Evolutionary conservation across 2,113 vertebrate species (phyloP).

Genomic region (Eudyptes chrysolophus): DNA sequence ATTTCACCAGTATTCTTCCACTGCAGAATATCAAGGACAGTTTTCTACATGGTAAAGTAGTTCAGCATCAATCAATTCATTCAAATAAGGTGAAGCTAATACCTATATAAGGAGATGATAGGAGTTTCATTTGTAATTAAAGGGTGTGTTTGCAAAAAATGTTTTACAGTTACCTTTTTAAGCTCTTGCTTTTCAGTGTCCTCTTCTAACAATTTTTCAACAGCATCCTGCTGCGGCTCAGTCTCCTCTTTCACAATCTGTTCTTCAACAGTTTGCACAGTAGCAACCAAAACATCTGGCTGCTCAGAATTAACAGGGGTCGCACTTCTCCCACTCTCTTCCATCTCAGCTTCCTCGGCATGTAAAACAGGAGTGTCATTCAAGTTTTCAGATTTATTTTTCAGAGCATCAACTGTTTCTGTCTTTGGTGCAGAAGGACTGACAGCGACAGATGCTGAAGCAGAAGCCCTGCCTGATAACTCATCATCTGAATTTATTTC

Average conservation of each 20-base stretch:
- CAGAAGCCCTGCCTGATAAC: constrained; percentile 83
- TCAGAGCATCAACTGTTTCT: constrained; percentile 37
- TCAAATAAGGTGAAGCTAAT: neutral
- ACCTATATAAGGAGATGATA: neutral
- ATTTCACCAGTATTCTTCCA: neutral
- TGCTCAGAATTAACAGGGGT: constrained; percentile 96
- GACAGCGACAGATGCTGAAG: constrained; percentile 79
- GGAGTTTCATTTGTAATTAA: neutral
- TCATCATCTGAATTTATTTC: constrained; percentile 99
- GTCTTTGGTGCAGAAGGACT: constrained; percentile 67
- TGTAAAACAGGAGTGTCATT: constrained; percentile 74
- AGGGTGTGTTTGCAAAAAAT: neutral
- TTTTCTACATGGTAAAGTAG: neutral
- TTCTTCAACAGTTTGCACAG: constrained; percentile 41
- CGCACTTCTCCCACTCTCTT: constrained; percentile 94
- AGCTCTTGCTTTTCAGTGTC: constrained; percentile 81
- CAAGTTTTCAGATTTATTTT: constrained; percentile 58
- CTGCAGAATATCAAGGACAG: neutral
- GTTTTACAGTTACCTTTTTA: constrained; percentile 83
- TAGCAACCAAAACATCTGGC: constrained; percentile 80
- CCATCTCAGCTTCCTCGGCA: constrained; percentile 90
- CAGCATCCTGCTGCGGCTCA: constrained; percentile 25
- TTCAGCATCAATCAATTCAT: neutral
- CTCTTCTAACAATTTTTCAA: constrained; percentile 72
- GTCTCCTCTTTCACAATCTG: neutral